Evolutionary conservation across 2,888 invertebrate species (phyloP).

Genomic region (Cacoxenus indagator): DNA sequence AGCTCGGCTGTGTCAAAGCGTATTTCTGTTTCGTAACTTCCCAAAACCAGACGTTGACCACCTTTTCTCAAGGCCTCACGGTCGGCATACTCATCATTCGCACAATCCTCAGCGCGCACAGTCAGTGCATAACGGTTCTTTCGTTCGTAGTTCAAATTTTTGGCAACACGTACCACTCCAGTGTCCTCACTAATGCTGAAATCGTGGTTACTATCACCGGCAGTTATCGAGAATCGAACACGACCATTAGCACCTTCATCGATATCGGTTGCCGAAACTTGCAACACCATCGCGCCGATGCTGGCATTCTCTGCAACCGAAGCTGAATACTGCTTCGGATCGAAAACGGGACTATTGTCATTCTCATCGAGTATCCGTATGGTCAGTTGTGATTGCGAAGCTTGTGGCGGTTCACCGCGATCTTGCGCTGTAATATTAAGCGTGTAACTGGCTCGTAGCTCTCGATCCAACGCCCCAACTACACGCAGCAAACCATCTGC

Average conservation of each 20-base stretch:
- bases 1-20: constrained; percentile 85
- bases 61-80: constrained; percentile 8
- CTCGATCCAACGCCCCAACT: constrained; percentile 88
- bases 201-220: constrained; percentile 91
- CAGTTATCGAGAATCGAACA: constrained; percentile 89
- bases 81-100: constrained; percentile 76
- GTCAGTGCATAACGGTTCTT: constrained; percentile 86
- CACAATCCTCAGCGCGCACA: constrained; percentile 90
- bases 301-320: constrained; percentile 94
- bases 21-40: constrained; percentile 58
- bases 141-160: constrained; percentile 93
- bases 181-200: constrained; percentile 93
- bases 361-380: constrained; percentile 89
- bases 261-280: constrained; percentile 90
- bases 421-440: constrained; percentile 87
- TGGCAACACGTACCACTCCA: constrained; percentile 90
- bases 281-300: constrained; percentile 90
- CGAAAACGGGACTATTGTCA: constrained; percentile 90
- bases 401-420: constrained; percentile 85
- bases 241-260: constrained; percentile 92
- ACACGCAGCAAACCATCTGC: constrained; percentile 90
- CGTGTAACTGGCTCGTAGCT: constrained; percentile 81
- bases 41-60: not conserved
- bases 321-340: constrained; percentile 90
- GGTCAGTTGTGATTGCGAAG: constrained; percentile 78